Evolutionary conservation across 2,113 vertebrate species (phyloP).

Genomic region (chimpanzee (Pan troglodytes)): NHGRI_mPanTro3-v2.1_pri NC_072403.2:20582001-20582500

Average conservation of each 20-base stretch:
- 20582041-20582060: neutral
- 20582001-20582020: neutral
- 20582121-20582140: accelerated
- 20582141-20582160: neutral
- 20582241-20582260: neutral
- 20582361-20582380: neutral
- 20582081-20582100: neutral
- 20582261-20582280: neutral
- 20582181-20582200: neutral
- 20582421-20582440: neutral
- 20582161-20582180: neutral
- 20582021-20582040: neutral
- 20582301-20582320: accelerated
- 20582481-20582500: neutral
- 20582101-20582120: neutral
- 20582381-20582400: neutral
- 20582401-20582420: too few relatives aligned
- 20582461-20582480: neutral
- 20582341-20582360: neutral
- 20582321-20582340: too few relatives aligned
- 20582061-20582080: neutral
- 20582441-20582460: neutral
- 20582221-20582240: neutral
- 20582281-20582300: accelerated
- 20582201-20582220: neutral